These are phyloP conservation scores for Bambusicola thoracicus DNA, from an alignment of 2,113 vertebrate species.

Conservation along the genomic window DNA sequence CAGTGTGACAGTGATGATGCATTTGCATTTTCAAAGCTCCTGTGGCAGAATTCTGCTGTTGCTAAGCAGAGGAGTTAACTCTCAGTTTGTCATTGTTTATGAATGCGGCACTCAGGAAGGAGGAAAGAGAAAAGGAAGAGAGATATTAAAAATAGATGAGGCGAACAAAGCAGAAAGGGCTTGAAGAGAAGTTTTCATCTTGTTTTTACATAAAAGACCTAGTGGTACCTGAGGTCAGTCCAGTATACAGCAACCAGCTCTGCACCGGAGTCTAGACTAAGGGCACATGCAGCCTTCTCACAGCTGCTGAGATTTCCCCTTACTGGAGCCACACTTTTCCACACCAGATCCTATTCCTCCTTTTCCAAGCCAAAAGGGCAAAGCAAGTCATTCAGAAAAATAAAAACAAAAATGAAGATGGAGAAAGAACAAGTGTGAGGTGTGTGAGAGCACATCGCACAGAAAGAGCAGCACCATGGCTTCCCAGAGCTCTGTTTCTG, in stretches of 20 bases:
- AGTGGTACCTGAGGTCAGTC: not conserved
- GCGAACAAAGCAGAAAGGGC: not conserved
- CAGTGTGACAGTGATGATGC: not conserved
- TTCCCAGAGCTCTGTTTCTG: not conserved
- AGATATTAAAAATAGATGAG: conserved; percentile 12
- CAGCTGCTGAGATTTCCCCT: not conserved
- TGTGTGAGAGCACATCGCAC: not conserved
- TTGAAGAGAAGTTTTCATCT: not conserved
- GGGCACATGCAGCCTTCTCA: not conserved
- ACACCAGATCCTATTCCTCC: not conserved
- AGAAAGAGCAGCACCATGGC: not conserved
- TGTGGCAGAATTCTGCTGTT: not conserved
- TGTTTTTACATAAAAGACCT: not conserved
- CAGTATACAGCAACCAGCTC: not conserved
- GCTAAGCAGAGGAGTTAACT: conserved; percentile 51
- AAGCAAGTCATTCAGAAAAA: not conserved
- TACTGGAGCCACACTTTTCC: not conserved
- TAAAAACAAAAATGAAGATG: not conserved
- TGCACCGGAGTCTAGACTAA: not conserved
- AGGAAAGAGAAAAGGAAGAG: conserved; percentile 7
- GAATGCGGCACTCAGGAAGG: not conserved
- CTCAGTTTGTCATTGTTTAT: not conserved
- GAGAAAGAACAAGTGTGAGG: not conserved
- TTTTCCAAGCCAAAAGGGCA: not conserved
- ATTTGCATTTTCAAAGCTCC: conserved; percentile 11